Evolutionary conservation across 2,113 vertebrate genomes (phyloP).

Genomic region (human): DNA sequence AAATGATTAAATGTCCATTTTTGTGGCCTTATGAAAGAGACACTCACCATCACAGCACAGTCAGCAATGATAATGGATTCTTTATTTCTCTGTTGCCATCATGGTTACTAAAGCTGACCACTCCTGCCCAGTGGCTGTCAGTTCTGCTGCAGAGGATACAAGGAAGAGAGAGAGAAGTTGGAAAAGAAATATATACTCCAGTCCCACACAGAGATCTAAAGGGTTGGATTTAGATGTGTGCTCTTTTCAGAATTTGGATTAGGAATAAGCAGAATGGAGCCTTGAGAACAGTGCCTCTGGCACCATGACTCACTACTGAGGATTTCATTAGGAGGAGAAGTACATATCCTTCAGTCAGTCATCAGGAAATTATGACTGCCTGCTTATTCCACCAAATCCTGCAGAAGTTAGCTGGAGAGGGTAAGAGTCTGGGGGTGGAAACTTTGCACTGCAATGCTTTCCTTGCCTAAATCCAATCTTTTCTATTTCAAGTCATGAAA

Average conservation of each 20-base stretch:
- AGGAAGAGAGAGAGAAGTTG: background rate
- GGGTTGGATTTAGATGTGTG: background rate
- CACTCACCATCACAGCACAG: background rate
- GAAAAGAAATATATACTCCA: background rate
- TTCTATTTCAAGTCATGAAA: slow-evolving; percentile 64
- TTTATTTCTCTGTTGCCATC: slow-evolving; percentile 4
- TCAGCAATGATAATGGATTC: background rate
- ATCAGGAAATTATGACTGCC: slow-evolving; percentile 53
- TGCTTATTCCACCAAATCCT: slow-evolving; percentile 47
- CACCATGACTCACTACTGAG: slow-evolving; percentile 52
- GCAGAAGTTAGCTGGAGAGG: slow-evolving; percentile 36
- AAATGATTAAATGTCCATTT: background rate
- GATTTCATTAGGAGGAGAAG: slow-evolving; percentile 58
- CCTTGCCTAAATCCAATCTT: slow-evolving; percentile 42
- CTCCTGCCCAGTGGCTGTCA: background rate
- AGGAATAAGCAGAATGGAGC: slow-evolving; percentile 37
- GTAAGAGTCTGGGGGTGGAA: slow-evolving; percentile 46
- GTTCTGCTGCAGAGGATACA: background rate
- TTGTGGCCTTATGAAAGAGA: slow-evolving; percentile 44
- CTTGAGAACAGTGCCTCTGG: slow-evolving; percentile 46
- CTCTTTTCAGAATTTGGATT: slow-evolving; percentile 53
- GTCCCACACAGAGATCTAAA: slow-evolving; percentile 26
- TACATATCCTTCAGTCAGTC: background rate
- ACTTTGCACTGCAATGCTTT: slow-evolving; percentile 43
- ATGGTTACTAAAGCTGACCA: background rate